Conservation (phyloP, 2,113 vertebrate genomes). For the Percopsis transmontana region DNA sequence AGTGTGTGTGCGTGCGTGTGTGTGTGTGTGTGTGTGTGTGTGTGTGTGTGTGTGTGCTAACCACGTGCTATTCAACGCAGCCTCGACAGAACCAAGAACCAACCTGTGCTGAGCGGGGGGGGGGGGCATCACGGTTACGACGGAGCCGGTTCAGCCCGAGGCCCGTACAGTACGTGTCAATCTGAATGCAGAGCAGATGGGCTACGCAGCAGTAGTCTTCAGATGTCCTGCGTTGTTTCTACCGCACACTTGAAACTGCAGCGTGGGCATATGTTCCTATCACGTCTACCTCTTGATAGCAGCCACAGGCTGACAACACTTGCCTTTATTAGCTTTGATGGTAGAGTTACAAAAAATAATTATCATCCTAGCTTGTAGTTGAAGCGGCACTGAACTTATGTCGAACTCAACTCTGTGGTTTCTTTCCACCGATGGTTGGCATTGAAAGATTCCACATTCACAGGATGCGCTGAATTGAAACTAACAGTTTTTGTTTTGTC, state of each 20-base stretch:
- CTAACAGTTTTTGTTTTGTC: too few relatives aligned
- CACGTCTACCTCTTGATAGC: slow-evolving; percentile 47
- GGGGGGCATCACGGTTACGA: not conserved
- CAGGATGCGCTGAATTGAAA: too few relatives aligned
- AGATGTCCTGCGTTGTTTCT: slow-evolving; percentile 50
- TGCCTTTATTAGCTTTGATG: slow-evolving; percentile 28
- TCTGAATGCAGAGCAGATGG: slow-evolving; percentile 65
- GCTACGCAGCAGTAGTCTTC: slow-evolving; percentile 62
- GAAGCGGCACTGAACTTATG: too few relatives aligned
- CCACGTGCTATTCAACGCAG: not conserved
- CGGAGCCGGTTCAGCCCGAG: slow-evolving; percentile 32
- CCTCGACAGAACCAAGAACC: too few relatives aligned
- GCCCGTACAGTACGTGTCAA: slow-evolving; percentile 40
- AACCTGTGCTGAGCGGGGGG: too few relatives aligned
- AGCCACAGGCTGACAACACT: slow-evolving; percentile 35
- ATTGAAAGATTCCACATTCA: too few relatives aligned
- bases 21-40: not conserved
- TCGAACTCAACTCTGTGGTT: too few relatives aligned
- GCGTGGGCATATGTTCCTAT: slow-evolving; percentile 52
- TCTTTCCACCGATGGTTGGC: too few relatives aligned
- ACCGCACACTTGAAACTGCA: slow-evolving; percentile 51
- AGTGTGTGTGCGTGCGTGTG: slow-evolving; percentile 1
- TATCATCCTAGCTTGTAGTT: too few relatives aligned
- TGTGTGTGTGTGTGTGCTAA: not conserved
- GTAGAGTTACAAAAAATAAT: not conserved